Evolutionary conservation across 2,113 vertebrate genomes (phyloP).

Genomic region (Laticauda colubrina): DNA sequence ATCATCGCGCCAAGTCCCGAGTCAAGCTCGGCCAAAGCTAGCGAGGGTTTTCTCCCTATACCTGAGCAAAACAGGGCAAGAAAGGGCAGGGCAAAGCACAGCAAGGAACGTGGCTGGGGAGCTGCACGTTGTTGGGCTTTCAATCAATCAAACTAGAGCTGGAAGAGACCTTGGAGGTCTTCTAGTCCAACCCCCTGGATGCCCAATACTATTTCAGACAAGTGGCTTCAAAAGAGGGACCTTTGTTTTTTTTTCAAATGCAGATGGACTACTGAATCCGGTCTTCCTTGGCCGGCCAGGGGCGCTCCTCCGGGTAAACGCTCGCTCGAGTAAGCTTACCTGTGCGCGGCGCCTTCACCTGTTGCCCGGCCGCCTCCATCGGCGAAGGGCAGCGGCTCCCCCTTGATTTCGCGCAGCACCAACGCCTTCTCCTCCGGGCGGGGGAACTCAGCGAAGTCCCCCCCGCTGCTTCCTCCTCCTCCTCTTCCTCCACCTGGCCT

Average conservation of each 20-base stretch:
- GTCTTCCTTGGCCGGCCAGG: background rate
- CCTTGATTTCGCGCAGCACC: constrained; percentile 60
- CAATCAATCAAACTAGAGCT: no score
- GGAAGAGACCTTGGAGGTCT: no score
- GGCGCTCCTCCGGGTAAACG: background rate
- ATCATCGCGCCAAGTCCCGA: background rate
- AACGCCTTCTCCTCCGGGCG: constrained; percentile 62
- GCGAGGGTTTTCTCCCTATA: background rate
- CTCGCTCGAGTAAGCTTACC: constrained; percentile 52
- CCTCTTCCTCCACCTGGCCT: constrained; percentile 14
- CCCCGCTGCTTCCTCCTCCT: constrained; percentile 33
- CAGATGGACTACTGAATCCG: no score
- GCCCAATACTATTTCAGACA: no score
- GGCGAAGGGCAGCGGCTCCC: constrained; percentile 51
- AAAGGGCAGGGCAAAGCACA: background rate
- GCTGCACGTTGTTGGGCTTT: background rate
- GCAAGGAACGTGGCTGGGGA: background rate
- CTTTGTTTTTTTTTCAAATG: no score
- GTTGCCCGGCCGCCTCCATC: constrained; percentile 64
- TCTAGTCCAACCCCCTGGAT: no score
- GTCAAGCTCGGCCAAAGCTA: background rate
- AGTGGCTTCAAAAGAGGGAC: no score
- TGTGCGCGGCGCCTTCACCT: constrained; percentile 72
- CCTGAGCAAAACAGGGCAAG: background rate
- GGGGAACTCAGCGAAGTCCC: constrained; percentile 60